Conservation (phyloP, 2,113 vertebrate genomes). For the Trinectes maculatus region DNA sequence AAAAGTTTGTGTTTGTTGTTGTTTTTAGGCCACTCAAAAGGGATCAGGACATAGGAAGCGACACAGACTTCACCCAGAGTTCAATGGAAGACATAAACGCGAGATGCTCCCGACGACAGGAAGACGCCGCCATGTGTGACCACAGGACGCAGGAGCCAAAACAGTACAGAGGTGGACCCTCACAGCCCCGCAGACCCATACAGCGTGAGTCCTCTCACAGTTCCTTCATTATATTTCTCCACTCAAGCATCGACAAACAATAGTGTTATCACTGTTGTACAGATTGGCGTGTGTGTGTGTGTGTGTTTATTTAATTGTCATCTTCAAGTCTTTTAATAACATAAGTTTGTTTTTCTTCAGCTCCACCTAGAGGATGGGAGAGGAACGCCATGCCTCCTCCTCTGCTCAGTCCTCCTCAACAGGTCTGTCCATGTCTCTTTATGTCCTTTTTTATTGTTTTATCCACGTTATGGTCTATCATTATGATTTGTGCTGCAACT, state of each 20-base stretch:
- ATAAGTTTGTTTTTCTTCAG: constrained; percentile 41
- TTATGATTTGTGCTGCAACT: background rate
- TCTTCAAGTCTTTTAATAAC: background rate
- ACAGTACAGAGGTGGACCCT: constrained; percentile 66
- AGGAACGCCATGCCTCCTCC: constrained; percentile 74
- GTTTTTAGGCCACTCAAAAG: constrained; percentile 79
- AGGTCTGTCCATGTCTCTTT: constrained; percentile 56
- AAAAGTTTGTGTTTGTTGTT: background rate
- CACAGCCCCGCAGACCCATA: constrained; percentile 56
- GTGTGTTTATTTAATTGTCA: too few relatives aligned
- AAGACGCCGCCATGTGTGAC: constrained; percentile 79
- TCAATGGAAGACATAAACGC: constrained; percentile 82
- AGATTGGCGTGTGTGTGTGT: too few relatives aligned
- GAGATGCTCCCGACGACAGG: constrained; percentile 65
- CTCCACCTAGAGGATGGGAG: constrained; percentile 82
- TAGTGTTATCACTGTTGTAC: too few relatives aligned
- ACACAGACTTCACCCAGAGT: constrained; percentile 84
- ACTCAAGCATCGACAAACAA: too few relatives aligned
- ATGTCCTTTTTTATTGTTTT: background rate
- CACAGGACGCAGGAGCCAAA: constrained; percentile 81
- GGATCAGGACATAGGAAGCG: constrained; percentile 82
- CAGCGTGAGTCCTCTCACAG: constrained; percentile 57
- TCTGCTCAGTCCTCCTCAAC: constrained; percentile 77
- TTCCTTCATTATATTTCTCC: too few relatives aligned
- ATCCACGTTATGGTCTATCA: background rate